Evolutionary conservation across 2,797 vertebrate species (phyloP), one percentile per base, ranked within the genome.

Genomic region (Cirrhinus mrigala): DNA sequence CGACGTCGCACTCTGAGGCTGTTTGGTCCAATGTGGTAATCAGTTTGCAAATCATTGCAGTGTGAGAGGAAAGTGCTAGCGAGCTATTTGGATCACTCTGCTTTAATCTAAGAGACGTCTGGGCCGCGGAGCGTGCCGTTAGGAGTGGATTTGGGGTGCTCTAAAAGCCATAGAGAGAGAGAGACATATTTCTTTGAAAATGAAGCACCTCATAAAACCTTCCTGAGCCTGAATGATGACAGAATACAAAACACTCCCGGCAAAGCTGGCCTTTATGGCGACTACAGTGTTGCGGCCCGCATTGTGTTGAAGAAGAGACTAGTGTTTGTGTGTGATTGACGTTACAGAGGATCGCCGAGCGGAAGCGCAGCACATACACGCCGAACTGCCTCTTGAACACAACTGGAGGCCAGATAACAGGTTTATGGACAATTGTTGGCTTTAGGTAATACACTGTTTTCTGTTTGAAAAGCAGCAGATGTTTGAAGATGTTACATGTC

Each of bases 31-130:
- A 90, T 87, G 91, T 89, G 89, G 90, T 93, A 95, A 95, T 95
- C 93, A 93, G 92, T 92, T 94, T 94, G 91, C 92, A 94, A 94
- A 95, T 95, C 94, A 94, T 93, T 88, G 91, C 91, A 40, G 91
- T 91, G 94, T 93, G 91, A 92, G 92, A 86, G 87, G 77, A 93
- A 91, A 93, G 90, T 88, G 89, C 91, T 90, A 90, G 91, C 92
- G 91, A 92, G 92, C 90, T 92, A 91, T 92, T 92, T 91, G 87
- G 91, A 94, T 95, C 92, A 88, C 90, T 94, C 92, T 87, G 89
- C 90, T 91, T 94, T 95, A 94, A 95, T 95, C 94, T 93, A 86
- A 80, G 87, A 92, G 90, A 48, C 87, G 90, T 89, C 90, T 87
- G 87, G 92, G 92, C 92, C 82, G 14, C 10, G 12, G 89, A 89